Evolutionary conservation across 2,888 invertebrate genomes (phyloP).

Genomic region (Anthrax anthrax): DNA sequence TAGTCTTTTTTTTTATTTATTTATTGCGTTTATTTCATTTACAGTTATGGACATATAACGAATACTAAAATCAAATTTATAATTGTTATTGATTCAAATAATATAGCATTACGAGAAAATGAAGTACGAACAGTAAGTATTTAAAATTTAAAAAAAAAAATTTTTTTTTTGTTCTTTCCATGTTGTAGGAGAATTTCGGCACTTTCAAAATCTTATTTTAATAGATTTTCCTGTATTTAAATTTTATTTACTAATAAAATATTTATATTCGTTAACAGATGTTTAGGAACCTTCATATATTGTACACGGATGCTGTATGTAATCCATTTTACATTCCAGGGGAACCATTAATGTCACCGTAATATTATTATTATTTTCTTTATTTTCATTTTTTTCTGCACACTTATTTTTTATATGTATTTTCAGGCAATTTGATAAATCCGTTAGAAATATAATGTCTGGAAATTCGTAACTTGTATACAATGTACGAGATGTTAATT

Average conservation of each 20-base stretch:
- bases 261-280: slow-evolving; percentile 40
- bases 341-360: slow-evolving; percentile 76
- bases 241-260: background rate
- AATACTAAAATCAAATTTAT: slow-evolving; percentile 92
- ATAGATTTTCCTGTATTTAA: too few species aligned
- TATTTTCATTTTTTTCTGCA: too few species aligned
- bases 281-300: slow-evolving; percentile 78
- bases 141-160: too few species aligned
- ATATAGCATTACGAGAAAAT: slow-evolving; percentile 76
- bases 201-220: too few species aligned
- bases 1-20: background rate
- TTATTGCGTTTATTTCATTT: background rate
- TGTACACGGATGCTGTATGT: slow-evolving; percentile 88
- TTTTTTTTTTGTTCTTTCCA: too few species aligned
- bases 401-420: slow-evolving; percentile 10
- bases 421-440: slow-evolving; percentile 52
- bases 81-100: slow-evolving; percentile 80
- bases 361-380: slow-evolving; percentile 22
- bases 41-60: slow-evolving; percentile 88
- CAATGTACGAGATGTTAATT: too few species aligned
- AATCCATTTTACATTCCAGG: slow-evolving; percentile 96
- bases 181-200: too few species aligned
- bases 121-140: slow-evolving; percentile 74
- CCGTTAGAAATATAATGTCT: slow-evolving; percentile 45
- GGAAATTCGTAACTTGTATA: slow-evolving; percentile 22